These are phyloP conservation scores for Muscicapa striata DNA, from an alignment of 2,797 vertebrate species.

Conservation along the genomic window DNA sequence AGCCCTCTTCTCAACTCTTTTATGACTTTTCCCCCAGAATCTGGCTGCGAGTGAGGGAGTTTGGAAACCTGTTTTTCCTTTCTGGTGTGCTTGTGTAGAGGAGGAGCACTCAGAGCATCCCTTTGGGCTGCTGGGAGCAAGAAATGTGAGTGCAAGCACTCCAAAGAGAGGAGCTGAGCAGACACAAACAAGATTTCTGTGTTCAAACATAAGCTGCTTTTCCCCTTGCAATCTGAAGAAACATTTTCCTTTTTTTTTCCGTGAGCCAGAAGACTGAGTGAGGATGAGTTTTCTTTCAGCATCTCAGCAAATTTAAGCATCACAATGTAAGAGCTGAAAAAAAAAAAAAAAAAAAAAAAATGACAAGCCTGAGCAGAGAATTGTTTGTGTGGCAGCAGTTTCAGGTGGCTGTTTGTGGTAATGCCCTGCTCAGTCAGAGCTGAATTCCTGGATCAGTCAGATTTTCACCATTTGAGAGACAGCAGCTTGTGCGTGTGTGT, in stretches of 20 bases:
- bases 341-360: background rate
- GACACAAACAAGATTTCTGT: background rate
- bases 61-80: background rate
- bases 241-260: background rate
- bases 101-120: background rate
- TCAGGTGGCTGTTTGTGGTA: background rate
- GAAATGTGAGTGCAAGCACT: background rate
- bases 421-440: background rate
- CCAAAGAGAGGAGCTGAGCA: background rate
- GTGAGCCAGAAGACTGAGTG: background rate
- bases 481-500: conserved; percentile 36
- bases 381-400: background rate
- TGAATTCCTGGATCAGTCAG: background rate
- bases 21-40: background rate
- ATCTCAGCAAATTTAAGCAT: background rate
- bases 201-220: background rate
- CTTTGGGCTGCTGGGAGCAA: background rate
- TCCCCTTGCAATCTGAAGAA: background rate
- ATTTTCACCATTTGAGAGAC: conserved; percentile 10
- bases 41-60: background rate
- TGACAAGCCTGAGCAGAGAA: background rate
- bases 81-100: background rate
- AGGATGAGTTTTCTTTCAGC: background rate
- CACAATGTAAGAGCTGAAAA: background rate
- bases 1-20: background rate